Percentiles rank a stretch among this genome's conserved stretches.
Conservation (phyloP, 2,797 vertebrate species). For the Rhinichthys osculus region DNA sequence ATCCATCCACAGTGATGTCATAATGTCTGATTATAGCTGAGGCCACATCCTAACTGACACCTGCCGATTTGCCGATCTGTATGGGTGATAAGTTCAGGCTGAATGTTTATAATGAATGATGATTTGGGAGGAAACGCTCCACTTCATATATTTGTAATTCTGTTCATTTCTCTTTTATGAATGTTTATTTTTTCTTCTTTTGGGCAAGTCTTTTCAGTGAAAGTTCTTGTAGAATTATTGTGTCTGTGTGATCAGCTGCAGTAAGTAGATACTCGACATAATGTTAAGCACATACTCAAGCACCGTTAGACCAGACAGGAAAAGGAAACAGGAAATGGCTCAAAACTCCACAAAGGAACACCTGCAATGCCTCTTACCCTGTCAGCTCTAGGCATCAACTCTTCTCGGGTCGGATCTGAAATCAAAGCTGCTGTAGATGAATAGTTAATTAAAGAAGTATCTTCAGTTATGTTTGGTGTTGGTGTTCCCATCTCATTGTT, state of each 20-base stretch:
- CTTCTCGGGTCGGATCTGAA: background rate
- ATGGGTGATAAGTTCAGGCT: background rate
- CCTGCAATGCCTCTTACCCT: background rate
- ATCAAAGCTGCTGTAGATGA: conserved; percentile 5
- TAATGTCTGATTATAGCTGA: background rate
- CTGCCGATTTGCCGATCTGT: background rate
- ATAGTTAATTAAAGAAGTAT: background rate
- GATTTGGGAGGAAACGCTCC: background rate
- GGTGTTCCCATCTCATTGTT: conserved; percentile 39
- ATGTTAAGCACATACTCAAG: background rate
- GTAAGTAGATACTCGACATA: conserved; percentile 1
- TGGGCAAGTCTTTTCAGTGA: conserved; percentile 12
- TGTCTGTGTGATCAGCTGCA: conserved; percentile 44
- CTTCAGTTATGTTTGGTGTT: conserved; percentile 26
- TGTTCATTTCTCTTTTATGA: background rate
- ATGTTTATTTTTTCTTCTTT: background rate
- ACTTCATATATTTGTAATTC: conserved; percentile 19
- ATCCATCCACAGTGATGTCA: background rate
- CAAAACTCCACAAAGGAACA: background rate
- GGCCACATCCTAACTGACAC: background rate
- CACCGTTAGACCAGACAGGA: conserved; percentile 14
- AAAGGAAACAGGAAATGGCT: conserved; percentile 7
- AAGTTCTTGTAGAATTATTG: conserved; percentile 37
- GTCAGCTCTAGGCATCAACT: background rate
- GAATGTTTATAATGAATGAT: conserved; percentile 13